Evolutionary conservation across 2,888 invertebrate genomes (phyloP), one percentile per base, ranked within the genome.

Genomic region (Scelioninae gen. 1): DNA sequence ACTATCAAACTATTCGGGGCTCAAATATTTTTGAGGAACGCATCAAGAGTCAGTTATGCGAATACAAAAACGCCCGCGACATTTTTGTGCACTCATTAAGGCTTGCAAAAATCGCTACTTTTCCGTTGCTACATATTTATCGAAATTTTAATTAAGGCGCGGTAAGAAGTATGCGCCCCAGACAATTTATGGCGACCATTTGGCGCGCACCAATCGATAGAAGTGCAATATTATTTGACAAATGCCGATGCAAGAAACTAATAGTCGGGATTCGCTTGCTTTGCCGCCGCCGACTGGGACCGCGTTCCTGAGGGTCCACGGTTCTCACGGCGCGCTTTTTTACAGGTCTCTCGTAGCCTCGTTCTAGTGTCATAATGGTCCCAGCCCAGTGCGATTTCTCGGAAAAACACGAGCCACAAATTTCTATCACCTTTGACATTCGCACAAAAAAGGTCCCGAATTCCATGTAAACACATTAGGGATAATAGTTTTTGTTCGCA

Each of bases 141-240:
- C 75, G 75, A 74, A 84, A 81, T 78, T 78, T 82, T 78, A 82
- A 84, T 84, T 75, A 84, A 84, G 81, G 65, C 78, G 76, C 79
- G 66, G 71, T 23, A 84, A 76, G 76, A 79, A 79, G 34, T 43
- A 62, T 47, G 69, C 68, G 76, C 43, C 60, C 29, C 65, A 45
- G 65, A 71, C 66, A 66, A 82, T 84, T 84, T 79, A 79, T 76
- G 45, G 72, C 23, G 62, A 68, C 53, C 71, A 13, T 79, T 78
- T 29, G 69, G 66, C 58, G 38, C 71, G 51, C 82, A 53, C 82
- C 72, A 79, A 84, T 84, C 84, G 84, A 84, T 84, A 84, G 76
- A 82, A 84, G 82, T 82, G 82, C 84, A 79, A 82, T 84, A 84
- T 72, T 84, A 82, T 84, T 82, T 84, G 82, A 84, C 82, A 76